Base-by-base conservation (phyloP, 2,113 vertebrate genomes). In the Semnornis frantzii region DNA sequence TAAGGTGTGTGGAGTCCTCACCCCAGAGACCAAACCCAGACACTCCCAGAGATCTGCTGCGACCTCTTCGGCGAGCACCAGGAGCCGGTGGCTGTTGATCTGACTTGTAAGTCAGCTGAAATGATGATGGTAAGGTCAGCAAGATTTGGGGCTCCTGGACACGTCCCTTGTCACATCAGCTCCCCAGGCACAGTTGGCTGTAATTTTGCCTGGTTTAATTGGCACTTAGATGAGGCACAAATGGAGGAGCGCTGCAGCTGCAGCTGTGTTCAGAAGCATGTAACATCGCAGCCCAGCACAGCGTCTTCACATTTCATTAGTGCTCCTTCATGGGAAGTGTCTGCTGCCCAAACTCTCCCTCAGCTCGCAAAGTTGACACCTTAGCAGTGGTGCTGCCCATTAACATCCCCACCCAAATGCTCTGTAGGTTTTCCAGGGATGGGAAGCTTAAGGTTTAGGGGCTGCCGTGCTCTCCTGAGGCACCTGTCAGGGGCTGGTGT, bases 291-390 rank as follows among this genome's bases (percentile, higher is more conserved):
- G 86, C 86, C 24, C 63, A 88, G 87, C 91, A 93, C 93, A 96
- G 91, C 89, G 70, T 90, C 92, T 97, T 93, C 94, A 93, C 88
- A 79, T 96, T 94, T 96, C 95, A 96, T 97, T 96, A 96, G 79
- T 28, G 76, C 3, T 1, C 77, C 94, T 92, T 94, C 92, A 93
- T 94, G 92, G 90, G 93, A 94, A 96, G 78, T 59, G 94, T 68
- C 94, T 94, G 83, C 90, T 94, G 89, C 89, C 90, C 65, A 89
- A 82, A 72, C 70, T 74, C 86, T n/a, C 87, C 30, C 0, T 55
- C 92, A 64, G 69, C 52, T 85, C 90, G 78, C 24, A 1, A 87
- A 87, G 90, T 93, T 95, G 59, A 57, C 59, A 23, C 39, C 15
- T 74, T 46, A 75, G 86, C 55, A 63, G 30, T 66, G 25, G 72